Evolutionary conservation across 2,113 vertebrate genomes (phyloP).

Genomic region (Proteles cristata): DNA sequence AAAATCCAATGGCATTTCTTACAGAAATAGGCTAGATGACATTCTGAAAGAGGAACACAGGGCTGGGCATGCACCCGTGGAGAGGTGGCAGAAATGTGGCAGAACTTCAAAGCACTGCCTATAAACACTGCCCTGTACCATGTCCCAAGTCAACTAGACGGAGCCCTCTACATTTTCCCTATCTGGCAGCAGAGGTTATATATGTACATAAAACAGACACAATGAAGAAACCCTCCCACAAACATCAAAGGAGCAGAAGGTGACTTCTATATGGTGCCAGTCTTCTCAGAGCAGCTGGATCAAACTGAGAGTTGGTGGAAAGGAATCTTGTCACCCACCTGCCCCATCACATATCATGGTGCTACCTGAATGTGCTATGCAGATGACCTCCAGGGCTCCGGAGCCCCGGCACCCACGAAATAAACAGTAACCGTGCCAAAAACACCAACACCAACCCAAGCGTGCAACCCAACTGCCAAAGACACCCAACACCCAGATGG

Average conservation of each 20-base stretch:
- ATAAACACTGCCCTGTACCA: background rate
- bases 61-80: background rate
- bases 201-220: background rate
- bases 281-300: background rate
- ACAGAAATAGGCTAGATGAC: background rate
- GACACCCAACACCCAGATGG: background rate
- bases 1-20: background rate
- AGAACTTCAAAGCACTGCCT: background rate
- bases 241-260: background rate
- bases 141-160: background rate
- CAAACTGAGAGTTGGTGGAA: background rate
- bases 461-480: background rate
- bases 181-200: background rate
- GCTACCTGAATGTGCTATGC: accelerated
- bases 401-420: background rate
- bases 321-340: background rate
- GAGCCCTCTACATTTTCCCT: background rate
- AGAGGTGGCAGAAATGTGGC: background rate
- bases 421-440: background rate
- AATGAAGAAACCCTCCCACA: background rate
- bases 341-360: background rate
- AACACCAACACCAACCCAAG: too few relatives aligned
- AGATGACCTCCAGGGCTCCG: background rate
- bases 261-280: background rate
- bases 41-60: background rate